Conservation (phyloP, 2,797 vertebrate species). For the Bufotes viridis region DNA sequence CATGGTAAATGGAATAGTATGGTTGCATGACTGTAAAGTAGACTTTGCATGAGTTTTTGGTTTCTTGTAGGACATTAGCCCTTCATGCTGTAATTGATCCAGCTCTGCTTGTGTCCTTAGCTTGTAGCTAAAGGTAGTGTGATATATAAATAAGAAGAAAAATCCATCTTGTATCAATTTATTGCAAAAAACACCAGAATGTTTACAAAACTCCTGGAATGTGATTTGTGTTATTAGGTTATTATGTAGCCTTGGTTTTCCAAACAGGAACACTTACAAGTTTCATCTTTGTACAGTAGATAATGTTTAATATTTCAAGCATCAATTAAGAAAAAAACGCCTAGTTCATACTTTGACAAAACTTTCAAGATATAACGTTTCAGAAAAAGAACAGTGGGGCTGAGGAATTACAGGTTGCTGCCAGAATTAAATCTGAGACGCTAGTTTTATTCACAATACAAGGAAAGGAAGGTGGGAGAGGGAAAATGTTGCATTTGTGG, state of each 20-base stretch:
- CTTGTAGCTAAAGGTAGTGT: constrained; percentile 9
- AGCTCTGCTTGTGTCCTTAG: neutral
- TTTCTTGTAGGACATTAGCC: neutral
- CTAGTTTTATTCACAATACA: constrained; percentile 20
- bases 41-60: neutral
- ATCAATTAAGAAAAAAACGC: constrained; percentile 31
- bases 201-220: constrained; percentile 33
- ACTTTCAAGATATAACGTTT: constrained; percentile 33
- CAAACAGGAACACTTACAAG: constrained; percentile 18
- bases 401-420: constrained; percentile 15
- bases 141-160: constrained; percentile 39
- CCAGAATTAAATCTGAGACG: constrained; percentile 2
- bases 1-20: neutral
- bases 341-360: constrained; percentile 8
- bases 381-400: constrained; percentile 26
- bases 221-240: constrained; percentile 37
- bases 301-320: constrained; percentile 43
- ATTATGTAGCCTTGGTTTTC: constrained; percentile 32
- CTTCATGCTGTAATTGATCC: constrained; percentile 27
- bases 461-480: constrained; percentile 4
- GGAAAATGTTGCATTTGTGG: constrained; percentile 6
- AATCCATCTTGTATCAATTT: constrained; percentile 51
- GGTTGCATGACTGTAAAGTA: neutral
- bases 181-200: constrained; percentile 42
- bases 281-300: constrained; percentile 39